Evolutionary conservation across 2,888 invertebrate genomes (phyloP).

Genomic region (Eupithecia vulgata): DNA sequence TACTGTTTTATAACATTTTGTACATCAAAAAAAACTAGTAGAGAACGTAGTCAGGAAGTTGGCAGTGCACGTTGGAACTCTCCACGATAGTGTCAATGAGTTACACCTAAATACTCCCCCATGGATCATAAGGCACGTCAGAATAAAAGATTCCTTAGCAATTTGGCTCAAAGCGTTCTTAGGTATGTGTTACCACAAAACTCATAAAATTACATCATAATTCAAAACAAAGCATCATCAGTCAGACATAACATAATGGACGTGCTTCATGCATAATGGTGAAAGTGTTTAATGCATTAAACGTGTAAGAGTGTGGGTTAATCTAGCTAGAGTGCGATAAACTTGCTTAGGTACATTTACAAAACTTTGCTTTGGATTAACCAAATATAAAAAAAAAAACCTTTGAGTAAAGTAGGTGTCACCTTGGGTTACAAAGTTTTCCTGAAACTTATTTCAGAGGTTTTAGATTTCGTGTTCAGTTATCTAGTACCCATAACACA

Average conservation of each 20-base stretch:
- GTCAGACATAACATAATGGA: slow-evolving; percentile 37
- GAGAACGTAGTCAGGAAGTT: too few relatives aligned
- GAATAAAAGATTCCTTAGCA: not conserved
- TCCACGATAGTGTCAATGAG: too few relatives aligned
- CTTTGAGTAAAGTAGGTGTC: not conserved
- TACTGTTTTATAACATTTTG: too few relatives aligned
- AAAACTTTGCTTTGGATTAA: not conserved
- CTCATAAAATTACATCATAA: slow-evolving; percentile 20
- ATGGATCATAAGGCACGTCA: too few relatives aligned
- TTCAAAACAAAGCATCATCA: slow-evolving; percentile 35
- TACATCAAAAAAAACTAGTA: too few relatives aligned
- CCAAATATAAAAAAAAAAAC: not conserved
- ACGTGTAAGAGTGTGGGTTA: slow-evolving; percentile 33
- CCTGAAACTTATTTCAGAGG: not conserved
- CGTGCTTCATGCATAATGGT: slow-evolving; percentile 36
- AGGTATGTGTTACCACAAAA: not conserved
- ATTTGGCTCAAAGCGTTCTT: not conserved
- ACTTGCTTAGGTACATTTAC: slow-evolving; percentile 17
- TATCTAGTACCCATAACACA: too few relatives aligned
- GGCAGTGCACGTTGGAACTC: too few relatives aligned
- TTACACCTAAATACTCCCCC: too few relatives aligned
- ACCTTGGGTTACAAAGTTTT: not conserved
- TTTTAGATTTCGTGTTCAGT: slow-evolving; percentile 9
- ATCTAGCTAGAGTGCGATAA: slow-evolving; percentile 26
- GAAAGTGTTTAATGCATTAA: slow-evolving; percentile 41